Base-by-base conservation (phyloP, 2,888 invertebrate species). In the Globia sparganii region DNA sequence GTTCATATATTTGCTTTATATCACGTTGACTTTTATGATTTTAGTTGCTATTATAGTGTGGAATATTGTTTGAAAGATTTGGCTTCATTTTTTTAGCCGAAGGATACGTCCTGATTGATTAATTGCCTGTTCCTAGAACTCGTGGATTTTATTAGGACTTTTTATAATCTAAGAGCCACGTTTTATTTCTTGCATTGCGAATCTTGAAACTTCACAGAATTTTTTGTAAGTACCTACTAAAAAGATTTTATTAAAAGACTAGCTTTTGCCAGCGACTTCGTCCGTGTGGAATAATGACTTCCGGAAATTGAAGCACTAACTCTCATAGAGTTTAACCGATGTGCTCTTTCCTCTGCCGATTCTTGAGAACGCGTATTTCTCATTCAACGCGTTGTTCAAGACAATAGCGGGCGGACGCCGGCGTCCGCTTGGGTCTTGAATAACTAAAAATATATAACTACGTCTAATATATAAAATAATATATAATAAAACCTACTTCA, bases 21-120 rank as follows among this genome's bases (percentile, higher is more conserved):
- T 85, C 81, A 85, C 74, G 76, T 61, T 81, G 85, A 87, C 85
- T 85, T 87, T 85, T 78, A 87, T 87, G 82, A 85, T 81, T 86
- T 77, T 73, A 73, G 56, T 61, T 72, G 67, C 74, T 72, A 74
- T 77, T 76, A 79, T 49, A 62, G 64, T 59, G 71, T 66, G 66
- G 66, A 72, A 85, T 72, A 83, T 86, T 86, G 71, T 78, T 84
- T 83, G 68, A 72, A 85, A 81, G 62, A 80, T 70, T 75, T 68
- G 69, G 72, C 61, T 80, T 72, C 80, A 72, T 74, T 75, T 61
- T 84, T 66, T 79, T 66, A 56, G 25, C 28, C 21, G 71, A 53
- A 84, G 72, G 66, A 72, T 66, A 61, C 61, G 61, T 84, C 72
- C 66, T 40, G 84, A 78, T 66, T 81, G 72, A 76, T 86, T 85